Percentiles rank a stretch among this genome's conserved stretches.
These are phyloP conservation scores for Blastobasis lacticolella DNA, from an alignment of 2,888 invertebrate species.

Conservation along the genomic window DNA sequence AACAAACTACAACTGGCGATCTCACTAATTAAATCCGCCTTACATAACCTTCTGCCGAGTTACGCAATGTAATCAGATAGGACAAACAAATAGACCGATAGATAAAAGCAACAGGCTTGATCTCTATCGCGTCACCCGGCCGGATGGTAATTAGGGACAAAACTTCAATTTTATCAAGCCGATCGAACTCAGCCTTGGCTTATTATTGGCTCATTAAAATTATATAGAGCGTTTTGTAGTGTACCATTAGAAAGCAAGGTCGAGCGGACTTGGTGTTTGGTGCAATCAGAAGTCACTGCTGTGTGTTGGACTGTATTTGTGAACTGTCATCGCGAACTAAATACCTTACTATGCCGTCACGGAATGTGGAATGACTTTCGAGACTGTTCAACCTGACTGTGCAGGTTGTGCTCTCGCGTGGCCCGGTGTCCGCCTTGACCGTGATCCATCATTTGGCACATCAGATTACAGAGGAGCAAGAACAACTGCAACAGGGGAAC, in stretches of 20 bases:
- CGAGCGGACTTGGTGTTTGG: constrained; percentile 27
- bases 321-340: too few species aligned
- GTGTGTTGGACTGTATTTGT: constrained; percentile 1
- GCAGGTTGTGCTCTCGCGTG: too few species aligned
- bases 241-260: constrained; percentile 67
- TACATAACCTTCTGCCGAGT: constrained; percentile 30
- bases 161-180: constrained; percentile 44
- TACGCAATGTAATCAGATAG: constrained; percentile 51
- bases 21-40: constrained; percentile 21
- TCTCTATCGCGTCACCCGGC: constrained; percentile 40
- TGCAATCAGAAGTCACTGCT: constrained; percentile 26
- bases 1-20: too few species aligned
- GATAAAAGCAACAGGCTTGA: constrained; percentile 43
- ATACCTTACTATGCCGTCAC: too few species aligned
- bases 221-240: constrained; percentile 45
- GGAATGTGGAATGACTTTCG: too few species aligned
- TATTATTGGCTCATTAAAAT: constrained; percentile 64
- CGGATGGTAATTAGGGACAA: constrained; percentile 37
- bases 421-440: too few species aligned
- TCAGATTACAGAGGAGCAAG: too few species aligned
- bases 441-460: too few species aligned
- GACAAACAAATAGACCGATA: constrained; percentile 50
- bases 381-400: too few species aligned
- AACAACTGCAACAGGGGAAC: too few species aligned
- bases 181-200: constrained; percentile 56